Evolutionary conservation across 2,888 invertebrate genomes (phyloP), one percentile per base, ranked within the genome.

Genomic region (Andrena camellia): DNA sequence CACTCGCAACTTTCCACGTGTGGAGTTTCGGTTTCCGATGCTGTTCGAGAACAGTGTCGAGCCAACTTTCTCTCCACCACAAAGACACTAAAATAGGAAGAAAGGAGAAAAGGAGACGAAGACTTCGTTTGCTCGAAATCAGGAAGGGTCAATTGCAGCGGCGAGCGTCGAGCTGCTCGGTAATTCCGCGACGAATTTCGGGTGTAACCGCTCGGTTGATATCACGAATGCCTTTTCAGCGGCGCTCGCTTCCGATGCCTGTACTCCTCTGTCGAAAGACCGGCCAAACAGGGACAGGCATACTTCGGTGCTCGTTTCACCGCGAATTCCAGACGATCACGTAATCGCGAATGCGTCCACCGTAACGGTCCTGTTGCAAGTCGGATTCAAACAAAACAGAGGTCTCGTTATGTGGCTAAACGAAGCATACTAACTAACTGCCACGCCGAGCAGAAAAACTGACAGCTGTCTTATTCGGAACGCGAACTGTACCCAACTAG

Each of bases 391-490:
- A 86, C 84, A 78, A 87, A 89, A 89, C 83, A 87, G 81, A 69
- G 78, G 66, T 85, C 89, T 88, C 87, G 87, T 90, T 89, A 88
- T 80, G 82, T 76, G 76, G 84, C 79, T 86, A 89, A 90, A 88
- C 87, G 85, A 75, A 73, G 88, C 86, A 83, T 86, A 72, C 82
- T 85, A 86, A 85, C 86, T 88, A 86, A 85, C 84, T 81, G 64
- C 66, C 60, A 71, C 77, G 23, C 29, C 54, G 42, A 13, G 50
- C 7, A 20, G 33, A 66, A 69, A 75, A 70, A 68, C 70, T 42
- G 59, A 66, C 52, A 60, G 63, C 70, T 70, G 67, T 70, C 71
- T 72, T 77, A 77, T 72, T 73, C 79, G 67, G 35, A 68, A 81
- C 80, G 64, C 50, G 54, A 78, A 67, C 42, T 59, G 52, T 67